These are phyloP conservation scores for Phodopus roborovskii DNA, from an alignment of 2,113 vertebrate species.

Conservation along the genomic window DNA sequence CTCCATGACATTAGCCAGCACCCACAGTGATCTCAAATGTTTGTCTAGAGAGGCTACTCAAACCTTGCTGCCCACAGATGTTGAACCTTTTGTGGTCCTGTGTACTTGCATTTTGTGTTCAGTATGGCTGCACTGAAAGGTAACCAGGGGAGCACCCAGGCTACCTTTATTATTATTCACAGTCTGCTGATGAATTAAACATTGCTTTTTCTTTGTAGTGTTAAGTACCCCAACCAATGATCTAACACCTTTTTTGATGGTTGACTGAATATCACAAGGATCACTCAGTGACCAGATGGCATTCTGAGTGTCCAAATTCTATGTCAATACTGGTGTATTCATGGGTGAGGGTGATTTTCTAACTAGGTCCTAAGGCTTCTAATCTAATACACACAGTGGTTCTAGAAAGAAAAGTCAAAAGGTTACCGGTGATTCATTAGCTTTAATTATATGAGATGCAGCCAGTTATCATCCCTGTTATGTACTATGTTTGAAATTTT, in stretches of 20 bases:
- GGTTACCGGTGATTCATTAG: not conserved
- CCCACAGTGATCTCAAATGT: not conserved
- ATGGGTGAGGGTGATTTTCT: not conserved
- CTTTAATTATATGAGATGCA: not conserved
- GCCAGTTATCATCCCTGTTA: not conserved
- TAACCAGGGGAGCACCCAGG: not conserved
- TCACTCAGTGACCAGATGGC: conserved; percentile 1
- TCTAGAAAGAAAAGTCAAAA: not conserved
- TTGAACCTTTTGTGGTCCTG: not conserved
- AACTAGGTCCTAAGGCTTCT: not conserved
- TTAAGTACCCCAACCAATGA: not conserved
- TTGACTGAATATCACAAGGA: not conserved
- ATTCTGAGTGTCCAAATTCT: conserved; percentile 16
- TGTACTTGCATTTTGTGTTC: not conserved
- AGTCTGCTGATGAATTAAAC: too few relatives aligned
- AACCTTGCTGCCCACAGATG: not conserved
- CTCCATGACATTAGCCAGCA: not conserved
- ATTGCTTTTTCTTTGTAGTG: not conserved
- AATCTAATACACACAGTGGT: not conserved
- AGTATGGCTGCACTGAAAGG: not conserved
- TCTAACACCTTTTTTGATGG: not conserved
- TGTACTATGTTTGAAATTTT: not conserved
- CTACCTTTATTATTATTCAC: conserved; percentile 21
- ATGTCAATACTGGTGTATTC: not conserved
- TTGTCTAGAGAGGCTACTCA: not conserved